These are phyloP conservation scores for Pionites leucogaster DNA, from an alignment of 2,113 vertebrate species.

Conservation along the genomic window DNA sequence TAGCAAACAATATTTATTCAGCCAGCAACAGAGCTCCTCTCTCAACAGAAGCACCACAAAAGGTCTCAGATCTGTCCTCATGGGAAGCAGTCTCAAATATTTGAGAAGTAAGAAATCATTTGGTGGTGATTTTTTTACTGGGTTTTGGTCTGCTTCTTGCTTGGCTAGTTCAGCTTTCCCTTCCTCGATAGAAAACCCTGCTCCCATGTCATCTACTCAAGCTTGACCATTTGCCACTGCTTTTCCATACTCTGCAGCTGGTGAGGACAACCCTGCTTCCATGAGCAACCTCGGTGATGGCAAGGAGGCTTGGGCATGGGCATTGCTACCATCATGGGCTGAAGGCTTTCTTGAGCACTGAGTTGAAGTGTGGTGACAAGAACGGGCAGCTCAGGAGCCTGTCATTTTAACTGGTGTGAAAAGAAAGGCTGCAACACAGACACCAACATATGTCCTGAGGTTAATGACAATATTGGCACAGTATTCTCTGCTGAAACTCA, in stretches of 20 bases:
- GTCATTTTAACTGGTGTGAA: not conserved
- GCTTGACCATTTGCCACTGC: not conserved
- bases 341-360: not conserved
- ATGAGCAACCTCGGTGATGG: accelerated
- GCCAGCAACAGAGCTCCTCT: not conserved
- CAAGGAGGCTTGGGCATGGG: not conserved
- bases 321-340: not conserved
- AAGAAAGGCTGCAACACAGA: not conserved
- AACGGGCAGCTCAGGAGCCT: not conserved
- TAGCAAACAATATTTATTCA: not conserved
- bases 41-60: not conserved
- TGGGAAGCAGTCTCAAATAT: not conserved
- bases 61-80: not conserved
- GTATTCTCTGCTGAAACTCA: not conserved
- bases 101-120: not conserved
- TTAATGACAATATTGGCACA: not conserved
- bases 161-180: not conserved
- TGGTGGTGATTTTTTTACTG: not conserved
- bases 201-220: not conserved
- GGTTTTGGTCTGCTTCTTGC: not conserved
- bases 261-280: not conserved
- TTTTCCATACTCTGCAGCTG: not conserved
- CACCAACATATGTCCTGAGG: not conserved
- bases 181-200: not conserved
- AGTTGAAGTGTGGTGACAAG: not conserved